A percentile compares a stretch with the other conserved stretches of the same genome.
phyloP scores from a whole-genome alignment of 1,140 invertebrate species.

The Drosophila asahinai region DNA sequence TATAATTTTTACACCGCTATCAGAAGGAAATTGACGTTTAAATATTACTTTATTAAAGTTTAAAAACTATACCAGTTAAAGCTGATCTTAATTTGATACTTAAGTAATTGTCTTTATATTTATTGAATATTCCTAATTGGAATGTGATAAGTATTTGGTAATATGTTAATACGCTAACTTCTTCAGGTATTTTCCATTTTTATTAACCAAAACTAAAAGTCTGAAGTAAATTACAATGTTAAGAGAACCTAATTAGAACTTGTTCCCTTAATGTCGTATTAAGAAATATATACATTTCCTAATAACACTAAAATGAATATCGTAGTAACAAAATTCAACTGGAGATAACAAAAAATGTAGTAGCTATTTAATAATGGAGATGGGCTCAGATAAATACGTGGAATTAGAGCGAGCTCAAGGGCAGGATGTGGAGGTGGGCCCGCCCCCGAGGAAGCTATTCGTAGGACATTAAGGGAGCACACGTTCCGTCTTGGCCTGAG shows the following conservation, averaged over 20 bases:
- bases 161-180: too few relatives aligned
- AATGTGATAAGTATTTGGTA: background rate
- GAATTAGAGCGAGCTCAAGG: conserved; percentile 7
- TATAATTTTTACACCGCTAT: background rate
- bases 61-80: too few relatives aligned
- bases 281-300: background rate
- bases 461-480: conserved; percentile 66
- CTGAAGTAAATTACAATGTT: too few relatives aligned
- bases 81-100: background rate
- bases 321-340: background rate
- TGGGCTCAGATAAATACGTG: conserved; percentile 39
- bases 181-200: background rate
- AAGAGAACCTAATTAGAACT: background rate
- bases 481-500: conserved; percentile 38
- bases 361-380: conserved; percentile 32
- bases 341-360: conserved; percentile 20
- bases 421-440: background rate
- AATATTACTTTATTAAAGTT: too few relatives aligned
- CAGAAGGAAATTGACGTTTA: background rate
- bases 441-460: conserved; percentile 9
- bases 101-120: background rate
- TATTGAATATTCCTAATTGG: too few relatives aligned
- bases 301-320: background rate
- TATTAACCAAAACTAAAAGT: background rate
- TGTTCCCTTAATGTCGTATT: background rate